A percentile compares a stretch with the other conserved stretches of the same genome.
These are phyloP conservation scores for Zophobas atratus DNA, from an alignment of 1,140 invertebrate genomes.

Conservation along the genomic window DNA sequence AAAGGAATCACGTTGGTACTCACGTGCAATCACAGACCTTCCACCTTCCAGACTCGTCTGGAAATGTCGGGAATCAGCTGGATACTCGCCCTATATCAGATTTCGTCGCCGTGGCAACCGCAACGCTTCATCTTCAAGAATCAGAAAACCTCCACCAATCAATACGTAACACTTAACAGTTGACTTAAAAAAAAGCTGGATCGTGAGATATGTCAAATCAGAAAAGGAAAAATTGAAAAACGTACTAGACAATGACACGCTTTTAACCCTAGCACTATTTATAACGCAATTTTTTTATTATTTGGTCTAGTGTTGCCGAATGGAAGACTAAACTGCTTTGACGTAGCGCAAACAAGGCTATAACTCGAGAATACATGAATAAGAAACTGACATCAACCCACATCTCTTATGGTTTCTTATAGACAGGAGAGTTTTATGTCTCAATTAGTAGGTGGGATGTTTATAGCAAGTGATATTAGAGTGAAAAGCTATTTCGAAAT, in stretches of 20 bases:
- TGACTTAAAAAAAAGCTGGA: neutral
- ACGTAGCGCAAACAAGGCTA: slow-evolving; percentile 39
- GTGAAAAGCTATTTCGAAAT: neutral
- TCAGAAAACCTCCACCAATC: slow-evolving; percentile 29
- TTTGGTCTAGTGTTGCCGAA: neutral
- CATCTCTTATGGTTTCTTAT: slow-evolving; percentile 30
- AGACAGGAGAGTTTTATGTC: slow-evolving; percentile 24
- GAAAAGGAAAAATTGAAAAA: no score
- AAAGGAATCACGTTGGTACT: slow-evolving; percentile 15
- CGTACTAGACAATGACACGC: no score
- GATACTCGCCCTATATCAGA: slow-evolving; percentile 28
- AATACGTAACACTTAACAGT: slow-evolving; percentile 8
- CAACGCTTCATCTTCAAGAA: slow-evolving; percentile 27
- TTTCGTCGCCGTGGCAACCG: slow-evolving; percentile 1
- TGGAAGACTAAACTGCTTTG: slow-evolving; percentile 13
- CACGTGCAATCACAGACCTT: slow-evolving; percentile 10
- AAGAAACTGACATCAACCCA: slow-evolving; percentile 33
- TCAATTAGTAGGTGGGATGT: slow-evolving; percentile 22
- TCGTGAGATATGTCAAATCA: no score
- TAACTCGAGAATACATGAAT: slow-evolving; percentile 29
- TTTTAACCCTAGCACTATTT: no score
- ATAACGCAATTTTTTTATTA: neutral
- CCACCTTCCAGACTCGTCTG: slow-evolving; percentile 9
- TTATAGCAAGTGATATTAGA: slow-evolving; percentile 15
- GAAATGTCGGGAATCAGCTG: slow-evolving; percentile 23